Conservation (phyloP, 1,140 invertebrate genomes). For the Drosophila trapezifrons region DNA sequence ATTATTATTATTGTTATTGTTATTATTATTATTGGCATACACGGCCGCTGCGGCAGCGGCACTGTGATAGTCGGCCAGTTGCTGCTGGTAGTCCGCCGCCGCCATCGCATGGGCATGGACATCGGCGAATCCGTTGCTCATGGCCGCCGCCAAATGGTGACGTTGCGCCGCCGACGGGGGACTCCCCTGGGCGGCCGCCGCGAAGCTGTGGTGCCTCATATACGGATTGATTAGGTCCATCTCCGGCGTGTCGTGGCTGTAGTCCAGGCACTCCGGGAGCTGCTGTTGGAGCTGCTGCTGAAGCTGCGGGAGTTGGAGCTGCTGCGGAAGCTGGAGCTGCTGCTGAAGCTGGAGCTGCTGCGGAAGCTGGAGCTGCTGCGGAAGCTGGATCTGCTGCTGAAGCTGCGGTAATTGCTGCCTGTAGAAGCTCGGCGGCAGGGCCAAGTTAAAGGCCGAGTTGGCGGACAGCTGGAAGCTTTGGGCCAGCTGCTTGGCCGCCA, state of each 20-base stretch:
- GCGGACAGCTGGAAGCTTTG: slow-evolving; percentile 77
- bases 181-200: slow-evolving; percentile 65
- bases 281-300: slow-evolving; percentile 27
- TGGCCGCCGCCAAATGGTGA: slow-evolving; percentile 64
- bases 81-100: slow-evolving; percentile 76
- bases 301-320: slow-evolving; percentile 18
- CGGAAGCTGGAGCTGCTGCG: slow-evolving; percentile 24
- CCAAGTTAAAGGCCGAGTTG: slow-evolving; percentile 80
- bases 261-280: slow-evolving; percentile 45
- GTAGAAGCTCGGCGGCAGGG: slow-evolving; percentile 69
- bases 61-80: slow-evolving; percentile 78
- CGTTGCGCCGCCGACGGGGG: slow-evolving; percentile 73
- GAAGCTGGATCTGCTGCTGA: slow-evolving; percentile 22
- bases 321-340: slow-evolving; percentile 22
- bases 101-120: slow-evolving; percentile 73
- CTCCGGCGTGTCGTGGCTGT: slow-evolving; percentile 48
- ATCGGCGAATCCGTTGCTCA: slow-evolving; percentile 70
- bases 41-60: slow-evolving; percentile 77
- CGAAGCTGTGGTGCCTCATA: slow-evolving; percentile 80
- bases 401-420: slow-evolving; percentile 33
- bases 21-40: slow-evolving; percentile 72
- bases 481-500: slow-evolving; percentile 63
- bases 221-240: slow-evolving; percentile 84
- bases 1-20: slow-evolving; percentile 53
- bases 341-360: slow-evolving; percentile 21